Conservation (phyloP, 2,113 vertebrate species). For the Sciurus niger region DNA sequence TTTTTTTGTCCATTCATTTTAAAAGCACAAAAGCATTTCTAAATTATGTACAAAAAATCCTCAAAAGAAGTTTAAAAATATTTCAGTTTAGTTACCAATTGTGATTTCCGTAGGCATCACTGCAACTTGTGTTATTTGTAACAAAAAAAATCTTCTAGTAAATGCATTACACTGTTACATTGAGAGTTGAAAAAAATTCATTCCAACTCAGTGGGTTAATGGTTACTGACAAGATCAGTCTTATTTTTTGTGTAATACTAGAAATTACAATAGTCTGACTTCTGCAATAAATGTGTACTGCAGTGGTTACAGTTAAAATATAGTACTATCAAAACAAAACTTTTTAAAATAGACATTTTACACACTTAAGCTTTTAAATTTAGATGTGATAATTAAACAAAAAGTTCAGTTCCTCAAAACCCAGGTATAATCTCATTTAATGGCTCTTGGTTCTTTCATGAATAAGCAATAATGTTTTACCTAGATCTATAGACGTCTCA, state of each 20-base stretch:
- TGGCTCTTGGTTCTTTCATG: not conserved
- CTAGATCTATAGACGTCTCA: not conserved
- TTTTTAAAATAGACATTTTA: constrained; percentile 36
- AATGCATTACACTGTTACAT: constrained; percentile 22
- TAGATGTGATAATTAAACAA: constrained; percentile 47
- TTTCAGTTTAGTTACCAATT: not conserved
- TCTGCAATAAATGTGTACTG: not conserved
- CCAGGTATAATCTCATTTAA: not conserved
- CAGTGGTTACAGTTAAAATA: not conserved
- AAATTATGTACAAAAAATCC: not conserved
- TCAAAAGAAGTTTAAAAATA: not conserved
- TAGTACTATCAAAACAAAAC: not conserved
- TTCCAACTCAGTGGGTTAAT: constrained; percentile 17
- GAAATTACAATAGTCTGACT: not conserved
- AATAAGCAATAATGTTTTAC: not conserved
- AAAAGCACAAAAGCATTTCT: not conserved
- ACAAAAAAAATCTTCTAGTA: constrained; percentile 8
- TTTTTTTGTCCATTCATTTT: not conserved
- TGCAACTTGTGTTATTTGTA: constrained; percentile 34
- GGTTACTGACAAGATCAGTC: not conserved
- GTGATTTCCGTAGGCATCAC: not conserved
- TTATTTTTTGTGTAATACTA: constrained; percentile 11
- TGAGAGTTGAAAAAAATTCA: not conserved
- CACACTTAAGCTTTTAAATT: not conserved
- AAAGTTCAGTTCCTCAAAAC: not conserved